Evolutionary conservation across 2,113 vertebrate species (phyloP).

Genomic region (Laticauda laticaudata): DNA sequence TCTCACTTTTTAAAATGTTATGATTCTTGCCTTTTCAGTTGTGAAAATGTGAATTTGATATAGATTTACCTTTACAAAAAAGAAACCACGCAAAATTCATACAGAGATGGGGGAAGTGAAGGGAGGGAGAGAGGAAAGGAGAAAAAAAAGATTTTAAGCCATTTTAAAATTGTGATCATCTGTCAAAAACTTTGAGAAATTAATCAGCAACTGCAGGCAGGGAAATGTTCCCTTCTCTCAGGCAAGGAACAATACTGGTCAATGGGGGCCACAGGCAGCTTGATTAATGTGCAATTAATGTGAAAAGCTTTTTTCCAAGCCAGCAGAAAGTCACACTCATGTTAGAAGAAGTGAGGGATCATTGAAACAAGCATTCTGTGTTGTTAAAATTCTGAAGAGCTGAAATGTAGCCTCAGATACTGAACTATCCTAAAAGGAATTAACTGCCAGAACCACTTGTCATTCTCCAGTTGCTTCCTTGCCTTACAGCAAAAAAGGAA

Average conservation of each 20-base stretch:
- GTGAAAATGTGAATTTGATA: background rate
- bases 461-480: slow-evolving; percentile 71
- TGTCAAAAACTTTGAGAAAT: background rate
- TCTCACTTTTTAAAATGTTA: background rate
- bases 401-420: slow-evolving; percentile 61
- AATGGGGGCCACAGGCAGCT: background rate
- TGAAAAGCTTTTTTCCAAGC: slow-evolving; percentile 15
- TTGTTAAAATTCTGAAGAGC: slow-evolving; percentile 51
- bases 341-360: background rate
- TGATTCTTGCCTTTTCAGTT: too few species aligned
- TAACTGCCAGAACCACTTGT: slow-evolving; percentile 74
- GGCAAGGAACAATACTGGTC: background rate
- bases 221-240: background rate
- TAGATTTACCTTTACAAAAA: background rate
- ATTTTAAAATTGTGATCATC: background rate
- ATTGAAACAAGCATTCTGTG: slow-evolving; percentile 30
- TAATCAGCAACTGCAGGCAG: background rate
- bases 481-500: slow-evolving; percentile 68
- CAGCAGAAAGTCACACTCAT: background rate
- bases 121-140: background rate
- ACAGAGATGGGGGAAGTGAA: background rate
- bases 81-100: background rate
- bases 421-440: slow-evolving; percentile 67
- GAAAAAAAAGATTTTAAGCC: background rate
- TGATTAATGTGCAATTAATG: slow-evolving; percentile 28